Conservation (phyloP, 2,888 invertebrate genomes). For the Schizaphis graminum region DNA sequence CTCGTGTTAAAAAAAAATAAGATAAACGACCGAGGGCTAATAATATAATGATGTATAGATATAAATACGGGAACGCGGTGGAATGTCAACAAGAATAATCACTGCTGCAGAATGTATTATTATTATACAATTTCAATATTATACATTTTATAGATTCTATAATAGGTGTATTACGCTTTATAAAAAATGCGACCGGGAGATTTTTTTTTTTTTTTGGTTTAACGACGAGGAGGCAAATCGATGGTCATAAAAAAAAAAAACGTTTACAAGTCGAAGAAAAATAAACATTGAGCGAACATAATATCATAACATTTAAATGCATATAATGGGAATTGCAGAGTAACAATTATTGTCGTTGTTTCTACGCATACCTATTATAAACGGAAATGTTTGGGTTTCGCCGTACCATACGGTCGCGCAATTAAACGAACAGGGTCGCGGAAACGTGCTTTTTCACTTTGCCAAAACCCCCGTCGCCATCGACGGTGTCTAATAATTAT, state of each 20-base stretch:
- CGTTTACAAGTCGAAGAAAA: constrained; percentile 15
- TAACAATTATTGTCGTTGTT: constrained; percentile 40
- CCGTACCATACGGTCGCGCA: not conserved
- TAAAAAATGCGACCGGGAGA: not conserved
- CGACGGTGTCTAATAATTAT: constrained; percentile 46
- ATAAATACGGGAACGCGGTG: not conserved
- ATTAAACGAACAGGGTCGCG: constrained; percentile 47
- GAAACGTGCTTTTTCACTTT: constrained; percentile 59
- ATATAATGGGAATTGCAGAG: not conserved
- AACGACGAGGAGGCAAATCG: not conserved
- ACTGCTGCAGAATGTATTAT: not conserved
- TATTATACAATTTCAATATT: not conserved
- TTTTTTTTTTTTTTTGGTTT: constrained; percentile 14
- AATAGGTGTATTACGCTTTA: not conserved
- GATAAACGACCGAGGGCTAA: too few species aligned
- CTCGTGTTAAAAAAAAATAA: not conserved
- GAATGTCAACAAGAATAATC: not conserved
- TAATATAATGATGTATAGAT: not conserved
- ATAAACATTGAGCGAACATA: not conserved
- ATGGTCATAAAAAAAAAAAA: constrained; percentile 38
- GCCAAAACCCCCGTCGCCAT: constrained; percentile 48
- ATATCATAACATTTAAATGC: not conserved
- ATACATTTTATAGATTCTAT: not conserved
- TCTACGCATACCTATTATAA: not conserved
- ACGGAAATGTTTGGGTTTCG: constrained; percentile 61